phyloP scores from a whole-genome alignment of 2,888 invertebrate genomes.

The Pachycephus smyrnensis region DNA sequence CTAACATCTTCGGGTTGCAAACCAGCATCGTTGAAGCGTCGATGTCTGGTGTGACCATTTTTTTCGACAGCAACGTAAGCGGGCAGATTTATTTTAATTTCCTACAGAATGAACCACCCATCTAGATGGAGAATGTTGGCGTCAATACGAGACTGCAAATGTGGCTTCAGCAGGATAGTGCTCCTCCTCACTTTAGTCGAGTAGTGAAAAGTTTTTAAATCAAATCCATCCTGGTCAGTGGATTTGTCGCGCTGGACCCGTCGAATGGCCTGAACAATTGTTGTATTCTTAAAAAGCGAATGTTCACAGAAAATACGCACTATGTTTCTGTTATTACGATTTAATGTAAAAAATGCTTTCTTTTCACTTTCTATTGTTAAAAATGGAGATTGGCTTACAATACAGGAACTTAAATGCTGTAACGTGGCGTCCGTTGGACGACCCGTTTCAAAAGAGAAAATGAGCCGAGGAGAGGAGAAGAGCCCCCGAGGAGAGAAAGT shows the following conservation, averaged over 20 bases:
- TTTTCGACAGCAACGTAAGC: constrained; percentile 7
- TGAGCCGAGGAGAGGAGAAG: too few species aligned
- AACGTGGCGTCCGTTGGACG: too few species aligned
- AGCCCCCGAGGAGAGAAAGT: too few species aligned
- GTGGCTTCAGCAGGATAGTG: constrained; percentile 24
- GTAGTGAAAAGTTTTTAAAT: constrained; percentile 15
- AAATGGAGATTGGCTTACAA: too few species aligned
- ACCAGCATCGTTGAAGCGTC: neutral
- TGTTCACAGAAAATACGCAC: too few species aligned
- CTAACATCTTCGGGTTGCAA: neutral
- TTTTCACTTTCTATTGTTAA: too few species aligned
- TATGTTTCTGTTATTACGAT: too few species aligned
- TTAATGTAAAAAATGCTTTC: too few species aligned
- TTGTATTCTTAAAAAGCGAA: too few species aligned
- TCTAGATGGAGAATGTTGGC: constrained; percentile 14
- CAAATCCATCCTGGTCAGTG: constrained; percentile 10
- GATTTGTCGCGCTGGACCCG: constrained; percentile 23
- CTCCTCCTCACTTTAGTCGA: constrained; percentile 20
- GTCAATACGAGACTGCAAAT: constrained; percentile 14
- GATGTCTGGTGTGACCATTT: constrained; percentile 14
- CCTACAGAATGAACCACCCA: constrained; percentile 6
- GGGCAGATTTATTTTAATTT: constrained; percentile 13
- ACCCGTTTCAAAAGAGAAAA: too few species aligned
- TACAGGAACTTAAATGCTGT: too few species aligned
- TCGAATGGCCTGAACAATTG: constrained; percentile 22